A percentile compares a stretch with the other conserved stretches of the same genome.
These are phyloP conservation scores for Myotis myotis DNA, from an alignment of 2,797 vertebrate species.

Conservation along the genomic window DNA sequence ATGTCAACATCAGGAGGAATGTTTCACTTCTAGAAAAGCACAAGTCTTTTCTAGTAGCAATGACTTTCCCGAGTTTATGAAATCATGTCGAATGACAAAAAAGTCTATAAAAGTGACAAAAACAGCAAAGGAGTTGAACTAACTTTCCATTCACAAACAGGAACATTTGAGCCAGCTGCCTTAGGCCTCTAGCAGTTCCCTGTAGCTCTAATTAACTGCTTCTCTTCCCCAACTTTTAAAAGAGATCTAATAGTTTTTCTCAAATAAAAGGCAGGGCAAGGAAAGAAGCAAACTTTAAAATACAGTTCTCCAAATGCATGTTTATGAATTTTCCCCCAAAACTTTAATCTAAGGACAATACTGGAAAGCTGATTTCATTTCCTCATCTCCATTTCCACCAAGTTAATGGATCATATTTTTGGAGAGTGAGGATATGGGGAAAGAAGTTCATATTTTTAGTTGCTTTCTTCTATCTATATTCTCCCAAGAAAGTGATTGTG, in stretches of 20 bases:
- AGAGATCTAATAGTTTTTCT: conserved; percentile 20
- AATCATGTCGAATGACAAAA: conserved; percentile 55
- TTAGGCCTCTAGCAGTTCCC: background rate
- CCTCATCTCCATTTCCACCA: background rate
- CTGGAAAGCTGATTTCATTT: conserved; percentile 40
- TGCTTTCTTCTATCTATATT: conserved; percentile 35
- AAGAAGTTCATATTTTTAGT: background rate
- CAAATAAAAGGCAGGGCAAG: background rate
- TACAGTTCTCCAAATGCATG: background rate
- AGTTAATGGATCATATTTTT: background rate
- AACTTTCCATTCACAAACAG: conserved; percentile 71
- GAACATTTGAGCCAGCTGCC: conserved; percentile 64
- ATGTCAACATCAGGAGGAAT: background rate
- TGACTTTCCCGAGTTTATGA: conserved; percentile 53
- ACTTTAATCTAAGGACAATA: background rate
- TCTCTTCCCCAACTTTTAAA: conserved; percentile 44
- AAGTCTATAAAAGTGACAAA: conserved; percentile 10
- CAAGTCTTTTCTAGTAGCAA: conserved; percentile 35
- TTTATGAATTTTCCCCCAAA: conserved; percentile 54
- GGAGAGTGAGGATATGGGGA: background rate
- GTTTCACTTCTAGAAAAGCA: background rate
- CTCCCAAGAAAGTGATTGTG: conserved; percentile 54
- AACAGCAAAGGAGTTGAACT: conserved; percentile 35
- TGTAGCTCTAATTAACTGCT: conserved; percentile 34
- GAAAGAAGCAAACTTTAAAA: conserved; percentile 37